phyloP scores from a whole-genome alignment of 2,113 vertebrate species.

The Oryzias celebensis region DNA sequence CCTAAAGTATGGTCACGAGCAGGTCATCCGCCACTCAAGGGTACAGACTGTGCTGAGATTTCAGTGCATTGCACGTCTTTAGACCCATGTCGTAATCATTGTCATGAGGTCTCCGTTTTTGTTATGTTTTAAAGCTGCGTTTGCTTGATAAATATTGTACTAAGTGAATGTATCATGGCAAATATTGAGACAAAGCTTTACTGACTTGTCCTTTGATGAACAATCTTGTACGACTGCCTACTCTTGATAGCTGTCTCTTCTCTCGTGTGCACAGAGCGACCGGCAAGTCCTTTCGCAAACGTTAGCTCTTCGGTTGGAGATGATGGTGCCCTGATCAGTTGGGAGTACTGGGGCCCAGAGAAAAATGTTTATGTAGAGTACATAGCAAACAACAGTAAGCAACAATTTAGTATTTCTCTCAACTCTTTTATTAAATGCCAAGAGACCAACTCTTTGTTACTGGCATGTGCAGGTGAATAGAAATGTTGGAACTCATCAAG shows the following conservation, averaged over 20 bases:
- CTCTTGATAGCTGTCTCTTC: constrained; percentile 77
- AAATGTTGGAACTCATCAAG: constrained; percentile 46
- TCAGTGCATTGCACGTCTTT: constrained; percentile 24
- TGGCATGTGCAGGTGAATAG: constrained; percentile 58
- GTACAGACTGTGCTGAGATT: constrained; percentile 75
- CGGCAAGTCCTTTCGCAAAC: constrained; percentile 85
- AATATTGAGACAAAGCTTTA: background rate
- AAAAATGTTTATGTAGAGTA: constrained; percentile 92
- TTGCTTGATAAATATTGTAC: too few species aligned
- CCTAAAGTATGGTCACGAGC: constrained; percentile 74
- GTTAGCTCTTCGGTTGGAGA: constrained; percentile 82
- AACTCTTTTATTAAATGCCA: constrained; percentile 44
- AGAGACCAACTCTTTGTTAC: constrained; percentile 59
- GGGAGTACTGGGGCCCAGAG: constrained; percentile 92
- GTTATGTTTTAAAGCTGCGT: too few species aligned
- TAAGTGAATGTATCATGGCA: too few species aligned
- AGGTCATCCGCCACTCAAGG: constrained; percentile 74
- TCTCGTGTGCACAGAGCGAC: constrained; percentile 83
- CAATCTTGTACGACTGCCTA: constrained; percentile 5
- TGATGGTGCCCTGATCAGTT: constrained; percentile 89
- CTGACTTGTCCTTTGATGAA: constrained; percentile 31
- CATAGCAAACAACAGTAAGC: constrained; percentile 91
- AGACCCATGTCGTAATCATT: constrained; percentile 12
- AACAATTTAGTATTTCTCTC: constrained; percentile 44
- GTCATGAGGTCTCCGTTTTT: constrained; percentile 6